Evolutionary conservation across 2,797 vertebrate genomes (phyloP), one percentile per base, ranked within the genome.

Genomic region (Uromys caudimaculatus): DNA sequence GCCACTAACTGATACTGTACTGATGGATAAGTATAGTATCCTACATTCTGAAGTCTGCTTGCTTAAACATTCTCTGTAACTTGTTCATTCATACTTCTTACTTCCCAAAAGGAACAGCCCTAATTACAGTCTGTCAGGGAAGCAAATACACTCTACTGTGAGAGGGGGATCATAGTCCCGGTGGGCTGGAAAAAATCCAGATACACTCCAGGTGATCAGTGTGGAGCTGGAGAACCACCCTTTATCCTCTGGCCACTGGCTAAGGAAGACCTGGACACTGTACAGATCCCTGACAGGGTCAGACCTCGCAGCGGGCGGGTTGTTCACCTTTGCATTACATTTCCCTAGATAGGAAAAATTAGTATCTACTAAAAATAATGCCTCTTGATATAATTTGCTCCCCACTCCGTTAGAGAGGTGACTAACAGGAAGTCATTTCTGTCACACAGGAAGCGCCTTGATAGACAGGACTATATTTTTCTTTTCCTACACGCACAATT

Each of bases 381-480:
- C 24, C 83, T 41, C 76, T 93, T 76, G 71, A 58, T 35, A 73
- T 23, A 75, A 54, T 50, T 38, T 91, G 54, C 79, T 78, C 78
- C 23, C 8, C 21, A 17, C 81, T 13, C 54, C 16, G 2, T 73
- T 77, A 24, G 54, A 47, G 23, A 71, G 47, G 67, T 27, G 64
- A 93, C 41, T 60, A 50, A 47, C 67, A 92, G 50, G 58, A 91
- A 82, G 52, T 29, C 13, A 52, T 35, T 47, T 50, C 7, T 17
- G 35, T 24, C 41, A 56, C 67, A 54, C 29, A 92, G 89, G 93
- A 95, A 93, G 75, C 21, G 38, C 67, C 82, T 35, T 52, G 38
- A 60, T 27, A 4, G 27, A 79, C 2, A 47, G 41, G 13, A 17
- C 27, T 90, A 35, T n/a, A 58, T 64, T 88, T 91, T 89, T 44